Base-by-base conservation (phyloP, 2,888 invertebrate species). In the Coelopa pilipes region DNA sequence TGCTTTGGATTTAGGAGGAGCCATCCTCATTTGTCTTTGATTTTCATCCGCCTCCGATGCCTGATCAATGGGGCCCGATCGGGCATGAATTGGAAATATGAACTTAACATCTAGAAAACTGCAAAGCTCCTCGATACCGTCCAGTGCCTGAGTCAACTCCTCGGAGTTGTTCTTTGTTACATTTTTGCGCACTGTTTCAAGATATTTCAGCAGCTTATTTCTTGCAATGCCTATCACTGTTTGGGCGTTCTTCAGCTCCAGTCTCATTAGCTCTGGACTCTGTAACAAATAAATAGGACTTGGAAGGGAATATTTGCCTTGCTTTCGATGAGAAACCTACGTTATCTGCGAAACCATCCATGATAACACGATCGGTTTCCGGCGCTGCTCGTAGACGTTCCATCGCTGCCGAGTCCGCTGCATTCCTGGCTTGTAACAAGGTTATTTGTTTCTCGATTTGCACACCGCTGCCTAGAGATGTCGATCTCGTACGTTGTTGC, bases 121-220 rank as follows among this genome's bases (percentile, higher is more conserved):
- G 74, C 86, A 85, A 67, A 89, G 84, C 80, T 89, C 89, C 70
- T 88, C 87, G 47, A 89, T 88, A 11, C 89, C 89, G 78, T 88
- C 88, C n/a, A 89, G 79, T 0, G 89, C 87, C 70, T 87, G 84
- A 75, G 81, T 80, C 45, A 85, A 83, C 60, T 86, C 87, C 0
- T 86, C 83, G 21, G 85, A 80, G 11, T 83, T 80, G 24, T 74
- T 70, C 10, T 72, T 62, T 3, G 72, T 78, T 55, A 87, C 79
- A 72, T 87, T 82, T 69, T 84, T 82, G n/a, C 86, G 85, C 50
- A 89, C 81, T 2, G 84, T 83, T n/a, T 77, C 76, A 65, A 89
- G 80, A 81, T 89, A 89, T 47, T 86, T 85, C 49, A 83, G 81
- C 50, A 89, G 77, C 78, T 89, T 89, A 74, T 82, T 79, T 45